Conservation (phyloP, 1,140 invertebrate species). For the Musca domestica region DNA sequence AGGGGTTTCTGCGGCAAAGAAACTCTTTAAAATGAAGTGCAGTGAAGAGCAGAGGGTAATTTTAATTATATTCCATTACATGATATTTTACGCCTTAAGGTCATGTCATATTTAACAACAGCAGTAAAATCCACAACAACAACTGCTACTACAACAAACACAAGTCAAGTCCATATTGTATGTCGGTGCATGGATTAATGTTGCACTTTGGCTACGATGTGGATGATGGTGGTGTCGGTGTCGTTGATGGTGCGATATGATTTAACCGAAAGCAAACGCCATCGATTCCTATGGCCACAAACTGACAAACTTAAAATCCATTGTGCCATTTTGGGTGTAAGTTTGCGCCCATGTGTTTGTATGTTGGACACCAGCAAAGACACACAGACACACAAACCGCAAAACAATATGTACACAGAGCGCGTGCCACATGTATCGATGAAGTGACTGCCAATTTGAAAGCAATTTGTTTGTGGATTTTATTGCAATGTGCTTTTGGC, state of each 20-base stretch:
- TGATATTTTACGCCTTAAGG: conserved; percentile 23
- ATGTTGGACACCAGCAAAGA: too few relatives aligned
- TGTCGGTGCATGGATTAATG: neutral
- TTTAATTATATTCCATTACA: conserved; percentile 25
- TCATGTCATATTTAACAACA: conserved; percentile 23
- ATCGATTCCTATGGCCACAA: too few relatives aligned
- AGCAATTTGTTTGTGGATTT: conserved; percentile 25
- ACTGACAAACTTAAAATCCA: too few relatives aligned
- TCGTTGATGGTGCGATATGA: too few relatives aligned
- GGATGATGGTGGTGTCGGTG: conserved; percentile 4
- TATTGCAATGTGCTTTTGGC: conserved; percentile 20
- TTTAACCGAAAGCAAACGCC: too few relatives aligned
- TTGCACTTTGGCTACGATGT: neutral
- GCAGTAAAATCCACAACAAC: neutral
- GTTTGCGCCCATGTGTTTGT: too few relatives aligned
- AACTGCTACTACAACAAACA: neutral
- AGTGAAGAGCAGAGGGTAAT: conserved; percentile 1
- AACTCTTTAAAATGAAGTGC: too few relatives aligned
- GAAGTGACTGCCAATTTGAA: conserved; percentile 19
- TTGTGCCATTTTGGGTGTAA: too few relatives aligned
- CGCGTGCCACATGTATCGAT: conserved; percentile 24
- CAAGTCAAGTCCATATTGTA: neutral
- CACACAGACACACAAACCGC: too few relatives aligned
- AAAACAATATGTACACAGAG: too few relatives aligned
- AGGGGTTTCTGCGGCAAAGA: too few relatives aligned